A percentile compares a stretch with the other conserved stretches of the same genome.
phyloP scores from a whole-genome alignment of 1,140 invertebrate genomes.

The Agrypnia vestita region DNA sequence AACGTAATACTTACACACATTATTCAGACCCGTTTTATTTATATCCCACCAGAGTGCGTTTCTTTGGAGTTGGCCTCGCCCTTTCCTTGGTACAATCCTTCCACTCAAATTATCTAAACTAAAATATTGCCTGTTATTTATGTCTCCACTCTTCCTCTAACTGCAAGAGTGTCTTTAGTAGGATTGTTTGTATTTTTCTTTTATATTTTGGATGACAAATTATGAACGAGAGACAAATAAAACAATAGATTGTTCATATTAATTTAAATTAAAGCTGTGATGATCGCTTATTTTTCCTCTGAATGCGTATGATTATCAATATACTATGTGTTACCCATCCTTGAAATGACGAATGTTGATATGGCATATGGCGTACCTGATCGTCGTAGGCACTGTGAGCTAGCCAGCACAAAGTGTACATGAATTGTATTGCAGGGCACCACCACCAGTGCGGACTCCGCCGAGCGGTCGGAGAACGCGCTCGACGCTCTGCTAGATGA shows the following conservation, averaged over 20 bases:
- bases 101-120: background rate
- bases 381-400: background rate
- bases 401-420: background rate
- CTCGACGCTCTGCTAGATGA: conserved; percentile 96
- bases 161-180: background rate
- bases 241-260: conserved; percentile 13
- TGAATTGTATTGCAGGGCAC: conserved; percentile 63
- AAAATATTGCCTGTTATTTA: conserved; percentile 6
- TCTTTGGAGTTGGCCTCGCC: conserved; percentile 60
- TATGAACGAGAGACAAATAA: conserved; percentile 8
- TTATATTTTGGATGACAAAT: too few relatives aligned
- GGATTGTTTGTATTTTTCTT: background rate
- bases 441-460: conserved; percentile 76
- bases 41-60: conserved; percentile 54
- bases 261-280: conserved; percentile 25
- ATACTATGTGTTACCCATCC: conserved; percentile 63
- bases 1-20: background rate
- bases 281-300: conserved; percentile 62
- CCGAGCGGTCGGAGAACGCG: conserved; percentile 89
- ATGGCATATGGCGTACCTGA: background rate
- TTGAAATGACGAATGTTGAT: conserved; percentile 53
- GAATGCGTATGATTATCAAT: conserved; percentile 68
- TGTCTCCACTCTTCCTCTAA: conserved; percentile 2
- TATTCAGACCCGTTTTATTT: conserved; percentile 3
- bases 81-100: conserved; percentile 51